phyloP scores from a whole-genome alignment of 2,888 invertebrate genomes.

The Drosophila atripex region DNA sequence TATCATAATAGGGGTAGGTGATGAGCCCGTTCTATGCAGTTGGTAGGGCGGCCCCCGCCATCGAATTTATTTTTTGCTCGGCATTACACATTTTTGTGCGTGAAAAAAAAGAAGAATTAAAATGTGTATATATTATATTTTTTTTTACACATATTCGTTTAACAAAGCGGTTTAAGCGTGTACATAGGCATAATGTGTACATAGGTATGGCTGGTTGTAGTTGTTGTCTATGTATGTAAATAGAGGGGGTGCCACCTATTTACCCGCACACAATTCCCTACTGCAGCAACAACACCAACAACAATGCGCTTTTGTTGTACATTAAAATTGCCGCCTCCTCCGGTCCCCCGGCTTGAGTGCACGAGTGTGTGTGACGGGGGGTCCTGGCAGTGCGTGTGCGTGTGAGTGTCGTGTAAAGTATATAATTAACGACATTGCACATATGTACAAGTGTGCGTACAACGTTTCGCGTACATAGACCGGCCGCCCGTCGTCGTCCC shows the following conservation, averaged over 20 bases:
- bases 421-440: slow-evolving; percentile 72
- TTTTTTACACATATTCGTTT: slow-evolving; percentile 25
- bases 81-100: slow-evolving; percentile 66
- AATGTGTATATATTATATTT: slow-evolving; percentile 46
- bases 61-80: slow-evolving; percentile 7
- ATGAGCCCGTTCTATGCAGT: slow-evolving; percentile 18
- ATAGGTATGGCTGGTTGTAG: slow-evolving; percentile 41
- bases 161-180: slow-evolving; percentile 56
- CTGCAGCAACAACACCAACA: slow-evolving; percentile 47
- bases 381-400: slow-evolving; percentile 33
- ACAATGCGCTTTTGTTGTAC: slow-evolving; percentile 73
- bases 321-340: slow-evolving; percentile 68
- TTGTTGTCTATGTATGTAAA: slow-evolving; percentile 63
- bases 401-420: slow-evolving; percentile 66
- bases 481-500: slow-evolving; percentile 10
- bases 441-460: slow-evolving; percentile 48
- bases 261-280: slow-evolving; percentile 60
- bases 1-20: slow-evolving; percentile 34
- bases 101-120: slow-evolving; percentile 60
- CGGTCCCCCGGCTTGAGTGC: slow-evolving; percentile 29
- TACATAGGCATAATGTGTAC: slow-evolving; percentile 46
- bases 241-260: slow-evolving; percentile 52
- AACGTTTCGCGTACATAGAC: slow-evolving; percentile 62
- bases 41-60: slow-evolving; percentile 6
- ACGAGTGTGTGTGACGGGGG: slow-evolving; percentile 34